These are phyloP conservation scores for Orycteropus afer DNA, from an alignment of 2,113 vertebrate genomes.

Conservation along the genomic window DNA sequence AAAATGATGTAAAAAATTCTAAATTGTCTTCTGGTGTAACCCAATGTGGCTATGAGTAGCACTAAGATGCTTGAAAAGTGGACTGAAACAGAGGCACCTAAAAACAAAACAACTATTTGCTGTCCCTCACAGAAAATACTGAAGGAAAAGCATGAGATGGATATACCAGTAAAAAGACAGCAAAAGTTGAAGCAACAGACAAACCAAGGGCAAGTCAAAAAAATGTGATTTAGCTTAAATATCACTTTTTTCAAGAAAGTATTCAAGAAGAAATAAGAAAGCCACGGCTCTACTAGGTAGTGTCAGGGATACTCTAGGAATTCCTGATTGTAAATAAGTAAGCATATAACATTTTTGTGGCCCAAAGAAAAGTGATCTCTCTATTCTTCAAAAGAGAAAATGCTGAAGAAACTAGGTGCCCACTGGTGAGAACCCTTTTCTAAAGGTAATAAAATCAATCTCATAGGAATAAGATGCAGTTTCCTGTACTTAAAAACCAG, in stretches of 20 bases:
- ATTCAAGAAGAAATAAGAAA: slow-evolving; percentile 3
- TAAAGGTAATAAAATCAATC: not conserved
- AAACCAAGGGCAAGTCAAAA: not conserved
- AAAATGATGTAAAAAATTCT: not conserved
- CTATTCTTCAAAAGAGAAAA: not conserved
- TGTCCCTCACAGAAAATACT: not conserved
- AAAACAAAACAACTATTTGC: not conserved
- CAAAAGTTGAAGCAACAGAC: not conserved
- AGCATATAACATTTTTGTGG: not conserved
- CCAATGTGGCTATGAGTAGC: not conserved
- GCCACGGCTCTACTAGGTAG: not conserved
- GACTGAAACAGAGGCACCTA: not conserved
- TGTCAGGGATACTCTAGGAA: not conserved
- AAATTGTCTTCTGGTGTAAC: not conserved
- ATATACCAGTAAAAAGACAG: not conserved
- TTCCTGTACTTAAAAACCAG: not conserved
- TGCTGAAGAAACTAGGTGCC: not conserved
- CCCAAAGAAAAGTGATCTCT: not conserved
- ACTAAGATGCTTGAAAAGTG: not conserved
- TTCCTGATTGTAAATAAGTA: not conserved
- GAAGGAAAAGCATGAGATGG: not conserved
- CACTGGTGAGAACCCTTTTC: not conserved
- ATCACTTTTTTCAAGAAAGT: not conserved
- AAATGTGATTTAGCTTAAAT: not conserved
- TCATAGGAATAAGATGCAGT: not conserved